Base-by-base conservation (phyloP, 2,113 vertebrate species). In the Tylochromis polylepis region DNA sequence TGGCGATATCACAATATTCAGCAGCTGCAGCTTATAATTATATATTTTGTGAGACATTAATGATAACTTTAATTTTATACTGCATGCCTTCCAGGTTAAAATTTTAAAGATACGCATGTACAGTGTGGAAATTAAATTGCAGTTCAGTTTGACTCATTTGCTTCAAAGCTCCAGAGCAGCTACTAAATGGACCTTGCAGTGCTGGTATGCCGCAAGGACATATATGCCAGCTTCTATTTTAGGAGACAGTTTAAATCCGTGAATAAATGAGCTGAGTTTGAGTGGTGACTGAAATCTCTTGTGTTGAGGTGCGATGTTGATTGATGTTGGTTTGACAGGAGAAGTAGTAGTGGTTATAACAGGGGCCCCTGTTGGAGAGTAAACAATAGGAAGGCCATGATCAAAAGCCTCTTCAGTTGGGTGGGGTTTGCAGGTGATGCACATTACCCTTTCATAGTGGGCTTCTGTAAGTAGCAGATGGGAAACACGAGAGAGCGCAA, bases 371-470 rank as follows among this genome's bases (percentile, higher is more conserved):
- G 81, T 89, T 86, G 86, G 81, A 87, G 85, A 67, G 59, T 86
- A 83, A 89, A 92, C 87, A 86, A 60, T 72, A 41, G 81, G 57
- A 53, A 85, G 79, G 78, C n/a, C 55, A 67, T 79, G 88, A 91
- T 94, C 87, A 91, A 93, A 92, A 87, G 88, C 31, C 70, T 91
- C 82, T 83, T 86, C 36, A 27, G 58, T 41, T 70, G 83, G 89
- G 81, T 91, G 93, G 85, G 85, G 93, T 93, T 83, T 84, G 86
- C 91, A 93, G 91, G 92, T 92, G 91, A 83, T 24, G 9, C 4
- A 59, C 81, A 87, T 89, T 88, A 86, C 53, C 67, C 70, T 38
- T 38, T 83, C 86, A 72, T 59, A 57, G 58, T 31, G 29, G 62
- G 51, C 85, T 88, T 85, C 58, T 82, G 70, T 57, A 79, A 90